phyloP scores from a whole-genome alignment of 2,888 invertebrate species.

The Melangyna quadrimaculata region DNA sequence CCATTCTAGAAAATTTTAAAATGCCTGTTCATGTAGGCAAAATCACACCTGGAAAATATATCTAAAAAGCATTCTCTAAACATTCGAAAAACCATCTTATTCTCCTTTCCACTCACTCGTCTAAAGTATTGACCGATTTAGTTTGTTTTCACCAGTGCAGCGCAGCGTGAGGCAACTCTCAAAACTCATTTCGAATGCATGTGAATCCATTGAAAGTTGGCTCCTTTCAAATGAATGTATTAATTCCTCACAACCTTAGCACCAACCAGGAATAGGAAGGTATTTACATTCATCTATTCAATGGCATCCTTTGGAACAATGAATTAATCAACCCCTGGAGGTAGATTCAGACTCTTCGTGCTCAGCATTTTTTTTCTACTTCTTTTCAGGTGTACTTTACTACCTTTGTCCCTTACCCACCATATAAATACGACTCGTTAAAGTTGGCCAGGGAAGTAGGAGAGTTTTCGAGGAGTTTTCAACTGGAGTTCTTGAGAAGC shows the following conservation, averaged over 20 bases:
- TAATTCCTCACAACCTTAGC: slow-evolving; percentile 16
- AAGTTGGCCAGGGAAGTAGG: slow-evolving; percentile 20
- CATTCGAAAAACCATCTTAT: neutral
- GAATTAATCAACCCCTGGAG: slow-evolving; percentile 62
- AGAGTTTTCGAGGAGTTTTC: slow-evolving; percentile 38
- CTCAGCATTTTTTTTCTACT: neutral
- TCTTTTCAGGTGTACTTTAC: slow-evolving; percentile 3
- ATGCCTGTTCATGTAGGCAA: too few relatives aligned
- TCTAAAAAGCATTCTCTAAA: neutral
- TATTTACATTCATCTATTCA: slow-evolving; percentile 52
- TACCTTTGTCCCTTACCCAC: neutral
- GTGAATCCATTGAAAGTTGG: slow-evolving; percentile 8
- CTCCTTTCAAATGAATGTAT: slow-evolving; percentile 35
- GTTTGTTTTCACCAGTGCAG: neutral
- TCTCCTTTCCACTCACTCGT: neutral
- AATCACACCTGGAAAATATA: neutral
- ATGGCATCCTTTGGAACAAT: slow-evolving; percentile 54
- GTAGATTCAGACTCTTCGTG: slow-evolving; percentile 21
- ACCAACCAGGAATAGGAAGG: neutral
- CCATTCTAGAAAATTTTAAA: too few relatives aligned
- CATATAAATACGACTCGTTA: slow-evolving; percentile 56
- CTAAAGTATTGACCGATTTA: slow-evolving; percentile 36
- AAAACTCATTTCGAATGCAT: slow-evolving; percentile 8
- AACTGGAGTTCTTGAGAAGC: slow-evolving; percentile 50
- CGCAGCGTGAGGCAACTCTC: neutral